Conservation (phyloP, 2,888 invertebrate species). For the Pinctada fucata region DNA sequence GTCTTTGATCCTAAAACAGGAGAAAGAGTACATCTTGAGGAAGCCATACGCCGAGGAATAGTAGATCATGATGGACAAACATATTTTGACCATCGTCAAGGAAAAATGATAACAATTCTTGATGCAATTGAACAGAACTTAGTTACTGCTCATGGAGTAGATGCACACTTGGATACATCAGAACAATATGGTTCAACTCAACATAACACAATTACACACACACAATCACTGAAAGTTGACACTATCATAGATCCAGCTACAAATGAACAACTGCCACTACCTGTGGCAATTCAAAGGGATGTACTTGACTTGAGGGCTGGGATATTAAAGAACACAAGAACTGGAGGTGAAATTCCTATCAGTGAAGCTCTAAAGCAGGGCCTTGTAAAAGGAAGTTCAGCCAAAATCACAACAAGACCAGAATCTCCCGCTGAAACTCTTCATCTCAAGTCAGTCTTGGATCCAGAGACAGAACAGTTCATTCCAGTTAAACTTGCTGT, state of each 20-base stretch:
- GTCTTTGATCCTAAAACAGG: conserved; percentile 85
- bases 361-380: conserved; percentile 60
- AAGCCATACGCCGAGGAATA: conserved; percentile 83
- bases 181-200: conserved; percentile 50
- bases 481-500: conserved; percentile 83
- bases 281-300: conserved; percentile 81
- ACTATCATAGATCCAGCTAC: conserved; percentile 84
- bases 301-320: conserved; percentile 54
- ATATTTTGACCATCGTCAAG: conserved; percentile 82
- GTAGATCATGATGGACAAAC: conserved; percentile 81
- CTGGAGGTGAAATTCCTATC: conserved; percentile 63
- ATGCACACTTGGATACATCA: conserved; percentile 51
- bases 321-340: conserved; percentile 48
- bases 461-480: conserved; percentile 89
- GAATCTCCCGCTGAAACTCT: conserved; percentile 37
- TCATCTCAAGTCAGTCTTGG: conserved; percentile 64
- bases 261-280: conserved; percentile 87
- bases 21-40: conserved; percentile 85
- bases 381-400: conserved; percentile 49
- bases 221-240: conserved; percentile 54
- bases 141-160: conserved; percentile 80
- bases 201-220: conserved; percentile 57
- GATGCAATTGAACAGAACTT: conserved; percentile 94
- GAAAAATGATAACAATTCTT: conserved; percentile 89
- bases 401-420: conserved; percentile 37